A percentile compares a stretch with the other conserved stretches of the same genome.
These are phyloP conservation scores for Neoitamus cyanurus DNA, from an alignment of 2,888 invertebrate genomes.

Conservation along the genomic window DNA sequence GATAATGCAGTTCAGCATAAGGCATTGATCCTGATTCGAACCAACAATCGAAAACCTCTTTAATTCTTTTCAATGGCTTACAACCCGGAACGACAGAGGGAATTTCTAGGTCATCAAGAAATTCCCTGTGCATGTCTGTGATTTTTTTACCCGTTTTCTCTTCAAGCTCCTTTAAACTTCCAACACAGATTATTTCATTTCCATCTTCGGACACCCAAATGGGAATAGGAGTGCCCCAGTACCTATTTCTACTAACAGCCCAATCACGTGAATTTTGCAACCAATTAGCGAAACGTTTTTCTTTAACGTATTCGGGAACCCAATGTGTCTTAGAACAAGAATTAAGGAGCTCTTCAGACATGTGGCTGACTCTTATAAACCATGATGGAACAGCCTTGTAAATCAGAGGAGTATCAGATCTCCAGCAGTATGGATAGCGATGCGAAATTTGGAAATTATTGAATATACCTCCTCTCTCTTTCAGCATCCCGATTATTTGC, in stretches of 20 bases:
- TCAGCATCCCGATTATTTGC: conserved; percentile 84
- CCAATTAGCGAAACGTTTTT: conserved; percentile 95
- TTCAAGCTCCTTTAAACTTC: conserved; percentile 88
- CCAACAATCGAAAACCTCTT: conserved; percentile 98
- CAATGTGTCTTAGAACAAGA: conserved; percentile 89
- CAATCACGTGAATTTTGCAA: conserved; percentile 92
- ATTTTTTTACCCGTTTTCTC: conserved; percentile 81
- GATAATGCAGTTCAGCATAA: conserved; percentile 91
- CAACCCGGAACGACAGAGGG: conserved; percentile 86
- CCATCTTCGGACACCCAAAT: conserved; percentile 92
- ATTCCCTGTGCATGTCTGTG: conserved; percentile 91
- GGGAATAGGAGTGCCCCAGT: conserved; percentile 98
- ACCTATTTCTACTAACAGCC: conserved; percentile 94
- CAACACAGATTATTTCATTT: conserved; percentile 88
- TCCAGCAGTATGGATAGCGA: conserved; percentile 97
- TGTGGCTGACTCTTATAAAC: conserved; percentile 92
- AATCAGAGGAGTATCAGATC: conserved; percentile 95
- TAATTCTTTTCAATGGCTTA: conserved; percentile 82
- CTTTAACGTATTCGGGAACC: conserved; percentile 95
- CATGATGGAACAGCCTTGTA: conserved; percentile 97
- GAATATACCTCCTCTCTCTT: conserved; percentile 77
- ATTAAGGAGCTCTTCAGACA: conserved; percentile 78
- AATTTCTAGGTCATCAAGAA: conserved; percentile 88
- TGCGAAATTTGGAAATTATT: conserved; percentile 82
- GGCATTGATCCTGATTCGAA: conserved; percentile 99